phyloP scores from a whole-genome alignment of 2,797 vertebrate species.

The Poecilia wingei region DNA sequence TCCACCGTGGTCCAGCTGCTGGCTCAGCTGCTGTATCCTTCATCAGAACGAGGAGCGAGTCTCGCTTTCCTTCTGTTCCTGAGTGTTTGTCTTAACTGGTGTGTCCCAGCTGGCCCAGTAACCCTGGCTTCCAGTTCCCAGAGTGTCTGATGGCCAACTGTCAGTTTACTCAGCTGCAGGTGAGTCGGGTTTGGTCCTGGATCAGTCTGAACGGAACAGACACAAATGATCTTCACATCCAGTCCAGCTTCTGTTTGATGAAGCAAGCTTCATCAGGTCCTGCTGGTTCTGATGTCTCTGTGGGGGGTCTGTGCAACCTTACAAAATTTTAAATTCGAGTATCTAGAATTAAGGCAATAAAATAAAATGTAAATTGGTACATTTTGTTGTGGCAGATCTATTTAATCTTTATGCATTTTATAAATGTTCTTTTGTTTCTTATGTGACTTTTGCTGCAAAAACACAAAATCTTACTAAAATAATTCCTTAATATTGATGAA shows the following conservation, averaged over 20 bases:
- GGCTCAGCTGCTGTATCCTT: conserved; percentile 91
- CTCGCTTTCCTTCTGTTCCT: background rate
- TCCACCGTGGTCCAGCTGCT: conserved; percentile 85
- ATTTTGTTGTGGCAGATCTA: too few species aligned
- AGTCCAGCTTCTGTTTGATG: conserved; percentile 1
- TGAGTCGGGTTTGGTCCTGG: conserved; percentile 47
- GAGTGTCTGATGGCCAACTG: conserved; percentile 95
- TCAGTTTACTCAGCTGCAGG: conserved; percentile 95
- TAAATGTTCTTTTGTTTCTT: too few species aligned
- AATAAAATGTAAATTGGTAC: too few species aligned
- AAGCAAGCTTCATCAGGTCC: background rate
- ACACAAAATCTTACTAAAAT: too few species aligned
- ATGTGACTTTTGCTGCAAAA: too few species aligned
- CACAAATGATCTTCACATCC: background rate
- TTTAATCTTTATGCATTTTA: too few species aligned
- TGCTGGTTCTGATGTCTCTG: background rate
- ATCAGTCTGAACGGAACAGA: background rate
- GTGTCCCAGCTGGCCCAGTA: conserved; percentile 89
- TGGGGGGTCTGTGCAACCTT: too few species aligned
- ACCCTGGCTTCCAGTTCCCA: conserved; percentile 90
- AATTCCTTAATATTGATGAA: too few species aligned
- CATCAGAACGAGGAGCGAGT: background rate
- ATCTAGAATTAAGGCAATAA: too few species aligned
- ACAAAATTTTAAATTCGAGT: too few species aligned
- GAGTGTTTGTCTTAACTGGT: conserved; percentile 43